Base-by-base conservation (phyloP, 2,888 invertebrate species). In the Caradrina clavipalpis region DNA sequence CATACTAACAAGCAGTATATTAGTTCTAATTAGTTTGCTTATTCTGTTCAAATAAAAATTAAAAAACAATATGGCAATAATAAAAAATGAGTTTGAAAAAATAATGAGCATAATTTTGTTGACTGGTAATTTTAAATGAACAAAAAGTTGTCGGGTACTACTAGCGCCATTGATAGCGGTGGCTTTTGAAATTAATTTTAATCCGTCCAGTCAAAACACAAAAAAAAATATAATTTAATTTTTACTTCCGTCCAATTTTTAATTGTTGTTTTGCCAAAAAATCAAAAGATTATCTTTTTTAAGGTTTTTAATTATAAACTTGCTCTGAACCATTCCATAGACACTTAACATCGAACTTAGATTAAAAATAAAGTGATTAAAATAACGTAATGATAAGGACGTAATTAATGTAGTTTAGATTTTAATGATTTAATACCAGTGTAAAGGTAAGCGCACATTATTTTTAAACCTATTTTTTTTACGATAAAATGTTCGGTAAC, bases 361-460 rank as follows among this genome's bases (percentile, higher is more conserved):
- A 53, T 72, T 53, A 60, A 72, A 78, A 83, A 73, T 69, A 78
- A 82, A 82, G 86, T 85, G 85, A 86, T 86, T 67, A 77, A 74
- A 86, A 87, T 88, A 86, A 81, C 76, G 85, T 87, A 73, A 73
- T 60, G 10, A 56, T 90, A 91, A 91, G 90, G 83, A 89, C 89
- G 86, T 91, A 88, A 86, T 81, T 91, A 90, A 88, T 84, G 55
- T 83, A 84, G 87, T 83, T 77, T 79, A 81, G 67, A 66, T 81
- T 81, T 66, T 81, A 78, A 77, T 67, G 63, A 63, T 68, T 71
- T 83, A 73, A 71, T 81, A 83, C 78, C 83, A 83, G 78, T 85
- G 71, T 73, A 70, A 66, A 67, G 69, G 60, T 73, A 73, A 73
- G 80, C 76, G 78, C 84, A 85, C 70, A 82, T 80, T 84, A 81